Base-by-base conservation (phyloP, 2,113 vertebrate genomes). In the Cyprinodon brontotheroides region DNA sequence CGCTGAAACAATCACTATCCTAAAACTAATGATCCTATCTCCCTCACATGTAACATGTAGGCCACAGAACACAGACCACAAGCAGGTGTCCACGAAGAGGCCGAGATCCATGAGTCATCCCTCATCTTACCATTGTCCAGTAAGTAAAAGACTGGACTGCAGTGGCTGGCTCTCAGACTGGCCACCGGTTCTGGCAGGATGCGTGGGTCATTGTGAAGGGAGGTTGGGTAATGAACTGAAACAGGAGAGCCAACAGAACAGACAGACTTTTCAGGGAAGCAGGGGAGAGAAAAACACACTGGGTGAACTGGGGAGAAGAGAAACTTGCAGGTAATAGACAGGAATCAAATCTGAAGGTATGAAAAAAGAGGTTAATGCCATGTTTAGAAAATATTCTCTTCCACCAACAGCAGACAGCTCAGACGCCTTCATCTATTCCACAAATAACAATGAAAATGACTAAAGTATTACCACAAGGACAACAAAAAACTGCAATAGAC, bases 131-230 rank as follows among this genome's bases (percentile, higher is more conserved):
- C 94, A 92, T 94, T 95, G 89, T 95, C 94, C 93, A 95, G 88
- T 79, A 95, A 92, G 92, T 95, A 94, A 94, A 94, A 95, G 80
- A 95, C 94, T 79, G 94, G 93, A 90, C 93, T 94, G 94, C 91
- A 93, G 93, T 94, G 94, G 86, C 92, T 93, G 91, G 93, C 87
- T 84, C 94, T 93, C 83, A 94, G 90, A 90, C 92, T 93, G 90
- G 93, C 92, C 90, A 93, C 89, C 40, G 93, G 89, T 77, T 95
- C 94, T 40, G 91, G 89, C 68, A 92, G 87, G 87, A 89, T 61
- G 80, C 93, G 93, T 36, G 92, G 92, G 77, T 95, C 94, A 92
- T 87, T 93, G 91, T 93, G 93, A 83, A 92, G 86, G 89, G 93
- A 93, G 79, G 92, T 88, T 84, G 92, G 86, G 89, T 93, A 94